A percentile compares a stretch with the other conserved stretches of the same genome.
Evolutionary conservation across 2,797 vertebrate species (phyloP).

Genomic region (Enteromius afrohamiltoni): DNA sequence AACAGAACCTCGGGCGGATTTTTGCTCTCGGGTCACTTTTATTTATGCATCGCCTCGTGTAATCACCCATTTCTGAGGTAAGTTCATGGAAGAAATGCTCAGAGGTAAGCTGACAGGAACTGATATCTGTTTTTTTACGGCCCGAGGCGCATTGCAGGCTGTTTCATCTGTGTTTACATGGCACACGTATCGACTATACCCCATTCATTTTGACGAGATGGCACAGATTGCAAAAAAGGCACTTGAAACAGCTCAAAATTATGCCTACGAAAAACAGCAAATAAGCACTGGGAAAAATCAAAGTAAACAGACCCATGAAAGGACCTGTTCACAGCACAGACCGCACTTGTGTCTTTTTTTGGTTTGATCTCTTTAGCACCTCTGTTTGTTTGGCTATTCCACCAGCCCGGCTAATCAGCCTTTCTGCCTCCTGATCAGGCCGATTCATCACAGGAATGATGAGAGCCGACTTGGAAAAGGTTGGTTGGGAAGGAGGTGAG

Average conservation of each 20-base stretch:
- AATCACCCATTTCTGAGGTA: slow-evolving; percentile 47
- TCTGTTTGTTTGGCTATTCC: slow-evolving; percentile 54
- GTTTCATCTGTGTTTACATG: slow-evolving; percentile 50
- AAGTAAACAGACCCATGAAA: slow-evolving; percentile 17
- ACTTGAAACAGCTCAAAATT: slow-evolving; percentile 19
- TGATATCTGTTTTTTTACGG: slow-evolving; percentile 53
- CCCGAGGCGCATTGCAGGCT: slow-evolving; percentile 26
- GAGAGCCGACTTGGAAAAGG: slow-evolving; percentile 58
- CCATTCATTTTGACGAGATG: slow-evolving; percentile 37
- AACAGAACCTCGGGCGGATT: slow-evolving; percentile 28
- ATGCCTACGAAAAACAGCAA: slow-evolving; percentile 44
- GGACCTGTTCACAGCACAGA: slow-evolving; percentile 5
- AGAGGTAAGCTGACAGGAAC: slow-evolving; percentile 42
- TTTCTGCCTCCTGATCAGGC: slow-evolving; percentile 48
- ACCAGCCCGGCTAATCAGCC: slow-evolving; percentile 63
- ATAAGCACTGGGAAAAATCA: not conserved
- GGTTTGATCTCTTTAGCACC: slow-evolving; percentile 52
- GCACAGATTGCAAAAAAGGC: slow-evolving; percentile 34
- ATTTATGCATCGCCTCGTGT: slow-evolving; percentile 46
- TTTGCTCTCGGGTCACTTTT: slow-evolving; percentile 47
- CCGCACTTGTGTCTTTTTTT: slow-evolving; percentile 54
- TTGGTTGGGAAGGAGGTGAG: slow-evolving; percentile 62
- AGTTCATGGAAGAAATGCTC: slow-evolving; percentile 44
- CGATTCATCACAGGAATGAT: slow-evolving; percentile 72
- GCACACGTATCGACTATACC: slow-evolving; percentile 35